These are phyloP conservation scores for Cyclura pinguis DNA, from an alignment of 2,797 vertebrate genomes.

Conservation along the genomic window DNA sequence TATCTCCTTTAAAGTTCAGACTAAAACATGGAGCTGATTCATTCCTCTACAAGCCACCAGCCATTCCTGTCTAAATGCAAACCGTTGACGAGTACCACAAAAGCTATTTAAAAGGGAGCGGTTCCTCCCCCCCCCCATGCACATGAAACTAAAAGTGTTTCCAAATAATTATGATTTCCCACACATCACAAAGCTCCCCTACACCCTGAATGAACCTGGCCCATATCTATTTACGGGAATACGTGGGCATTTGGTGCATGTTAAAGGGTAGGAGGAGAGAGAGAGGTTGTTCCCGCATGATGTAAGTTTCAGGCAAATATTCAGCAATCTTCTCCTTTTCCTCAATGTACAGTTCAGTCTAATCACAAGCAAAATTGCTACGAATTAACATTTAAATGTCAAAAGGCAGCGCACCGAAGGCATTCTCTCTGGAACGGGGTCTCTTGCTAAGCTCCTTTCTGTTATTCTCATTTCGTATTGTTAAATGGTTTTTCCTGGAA, in stretches of 20 bases:
- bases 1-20: too few relatives aligned
- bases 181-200: not conserved
- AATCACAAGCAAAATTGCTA: slow-evolving; percentile 74
- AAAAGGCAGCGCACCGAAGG: slow-evolving; percentile 73
- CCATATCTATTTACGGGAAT: not conserved
- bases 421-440: slow-evolving; percentile 63
- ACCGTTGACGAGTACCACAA: not conserved
- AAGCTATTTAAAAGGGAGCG: not conserved
- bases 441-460: slow-evolving; percentile 70
- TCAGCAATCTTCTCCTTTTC: slow-evolving; percentile 65
- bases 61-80: too few relatives aligned
- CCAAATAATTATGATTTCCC: not conserved
- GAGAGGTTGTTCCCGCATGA: not conserved
- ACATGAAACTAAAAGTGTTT: not conserved
- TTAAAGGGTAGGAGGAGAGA: too few relatives aligned
- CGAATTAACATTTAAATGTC: slow-evolving; percentile 79
- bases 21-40: too few relatives aligned
- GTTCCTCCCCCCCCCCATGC: too few relatives aligned
- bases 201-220: not conserved
- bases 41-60: too few relatives aligned
- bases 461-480: slow-evolving; percentile 67
- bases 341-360: slow-evolving; percentile 47
- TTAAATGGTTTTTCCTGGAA: slow-evolving; percentile 69
- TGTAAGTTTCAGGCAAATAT: slow-evolving; percentile 70
- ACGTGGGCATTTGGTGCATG: not conserved